These are phyloP conservation scores for Drosophila rellima DNA, from an alignment of 2,888 invertebrate species.

Conservation along the genomic window DNA sequence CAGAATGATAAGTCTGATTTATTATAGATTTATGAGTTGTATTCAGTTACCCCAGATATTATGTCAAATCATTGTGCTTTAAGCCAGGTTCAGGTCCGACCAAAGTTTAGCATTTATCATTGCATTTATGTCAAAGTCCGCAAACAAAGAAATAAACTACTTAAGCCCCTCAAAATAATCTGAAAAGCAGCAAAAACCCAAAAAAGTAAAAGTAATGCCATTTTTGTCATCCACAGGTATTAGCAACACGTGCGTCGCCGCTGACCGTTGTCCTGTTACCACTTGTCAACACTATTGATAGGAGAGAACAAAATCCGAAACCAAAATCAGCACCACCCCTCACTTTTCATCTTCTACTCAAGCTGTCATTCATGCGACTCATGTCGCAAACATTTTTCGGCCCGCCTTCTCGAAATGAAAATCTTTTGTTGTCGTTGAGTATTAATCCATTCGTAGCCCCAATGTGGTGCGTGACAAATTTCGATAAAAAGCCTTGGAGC, in stretches of 20 bases:
- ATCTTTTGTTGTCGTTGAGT: slow-evolving; percentile 75
- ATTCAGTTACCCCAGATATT: slow-evolving; percentile 16
- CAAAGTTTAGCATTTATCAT: slow-evolving; percentile 51
- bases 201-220: slow-evolving; percentile 75
- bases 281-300: slow-evolving; percentile 48
- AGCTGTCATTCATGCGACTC: slow-evolving; percentile 82
- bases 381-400: slow-evolving; percentile 78
- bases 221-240: slow-evolving; percentile 70
- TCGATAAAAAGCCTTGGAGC: slow-evolving; percentile 69
- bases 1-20: neutral
- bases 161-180: slow-evolving; percentile 33
- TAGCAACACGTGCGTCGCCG: slow-evolving; percentile 65
- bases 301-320: slow-evolving; percentile 1
- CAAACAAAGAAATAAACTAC: slow-evolving; percentile 50
- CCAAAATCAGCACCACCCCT: neutral
- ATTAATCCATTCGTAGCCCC: slow-evolving; percentile 76
- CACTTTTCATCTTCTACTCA: slow-evolving; percentile 5
- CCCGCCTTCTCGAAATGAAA: slow-evolving; percentile 68
- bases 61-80: slow-evolving; percentile 37
- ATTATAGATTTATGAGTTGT: neutral
- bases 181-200: neutral
- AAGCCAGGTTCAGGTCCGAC: slow-evolving; percentile 9
- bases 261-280: slow-evolving; percentile 10
- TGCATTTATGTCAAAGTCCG: slow-evolving; percentile 20
- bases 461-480: slow-evolving; percentile 81